Base-by-base conservation (phyloP, 1,140 invertebrate species). In the Lasioglossum baleicum region DNA sequence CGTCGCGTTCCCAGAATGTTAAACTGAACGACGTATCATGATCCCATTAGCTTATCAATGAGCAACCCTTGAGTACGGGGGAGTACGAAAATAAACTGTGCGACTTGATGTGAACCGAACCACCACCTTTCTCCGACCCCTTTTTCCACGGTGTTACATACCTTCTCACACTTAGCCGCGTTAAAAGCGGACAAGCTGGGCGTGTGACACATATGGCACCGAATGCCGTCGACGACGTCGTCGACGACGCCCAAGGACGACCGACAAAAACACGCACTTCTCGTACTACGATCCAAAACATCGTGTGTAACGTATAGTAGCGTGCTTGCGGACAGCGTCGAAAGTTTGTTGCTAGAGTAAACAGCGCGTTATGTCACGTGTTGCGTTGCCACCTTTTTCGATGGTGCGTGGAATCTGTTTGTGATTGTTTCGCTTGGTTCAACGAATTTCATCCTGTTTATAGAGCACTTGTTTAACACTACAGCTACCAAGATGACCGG, bases 11-110 rank as follows among this genome's bases (percentile, higher is more conserved):
- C 82, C 85, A 84, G 82, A 71, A 75, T 75, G 85, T 86, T 86
- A 68, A 78, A 75, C 76, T 81, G 58, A 73, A 83, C 56, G 64
- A 88, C 76, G 81, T 89, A 89, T 89, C 88, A 88, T 82, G 84
- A 77, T 82, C 73, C 87, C 81, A 90, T 91, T 90, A 89, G 88
- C 84, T 90, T 91, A 91, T 91, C 90, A 89, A 86, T 85, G 84
- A 80, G 73, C 85, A 78, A 87, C 86, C 86, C 83, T 86, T 77
- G 66, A 89, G 88, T 79, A 79, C 77, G 87, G 82, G 83, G 83
- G 88, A 84, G 88, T 81, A 83, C 83, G 78, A 89, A 90, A 90
- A 91, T 90, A 90, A 89, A 90, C 87, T 40, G 42, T 80, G 48
- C 75, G 70, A 35, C 68, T 79, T 53, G 64, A 75, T 84, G 88